Evolutionary conservation across 2,797 vertebrate genomes (phyloP).

Genomic region (Lagodon rhomboides): DNA sequence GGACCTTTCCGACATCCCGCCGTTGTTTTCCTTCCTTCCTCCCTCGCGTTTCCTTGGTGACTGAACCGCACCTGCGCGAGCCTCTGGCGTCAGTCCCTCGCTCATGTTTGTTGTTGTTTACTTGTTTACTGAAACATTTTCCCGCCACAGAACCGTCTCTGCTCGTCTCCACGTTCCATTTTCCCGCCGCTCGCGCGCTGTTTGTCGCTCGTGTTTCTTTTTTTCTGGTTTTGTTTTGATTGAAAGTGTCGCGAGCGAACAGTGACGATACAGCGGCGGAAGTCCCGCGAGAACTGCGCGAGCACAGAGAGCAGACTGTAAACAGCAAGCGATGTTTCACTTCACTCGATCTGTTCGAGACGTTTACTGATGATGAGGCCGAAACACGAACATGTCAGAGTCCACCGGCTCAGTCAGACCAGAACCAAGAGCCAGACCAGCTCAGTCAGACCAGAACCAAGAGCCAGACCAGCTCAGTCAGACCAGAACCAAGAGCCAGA

Average conservation of each 20-base stretch:
- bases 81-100: background rate
- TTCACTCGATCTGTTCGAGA: too few species aligned
- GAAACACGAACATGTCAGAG: too few species aligned
- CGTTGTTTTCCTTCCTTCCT: conserved; percentile 12
- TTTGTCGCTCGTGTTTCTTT: background rate
- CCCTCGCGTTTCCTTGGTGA: conserved; percentile 63
- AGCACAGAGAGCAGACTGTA: background rate
- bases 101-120: conserved; percentile 34
- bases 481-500: too few species aligned
- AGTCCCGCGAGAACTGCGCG: conserved; percentile 56
- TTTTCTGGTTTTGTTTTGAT: conserved; percentile 27
- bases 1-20: conserved; percentile 3
- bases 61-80: conserved; percentile 60
- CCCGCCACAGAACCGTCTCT: background rate
- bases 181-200: background rate
- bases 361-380: too few species aligned
- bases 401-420: too few species aligned
- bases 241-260: conserved; percentile 48
- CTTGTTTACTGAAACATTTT: conserved; percentile 7
- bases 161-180: fast-evolving
- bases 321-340: background rate
- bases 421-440: too few species aligned
- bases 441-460: too few species aligned
- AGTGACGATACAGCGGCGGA: conserved; percentile 24
- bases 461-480: too few species aligned